Evolutionary conservation across 2,888 invertebrate genomes (phyloP).

Genomic region (Boloria euphrosyne): DNA sequence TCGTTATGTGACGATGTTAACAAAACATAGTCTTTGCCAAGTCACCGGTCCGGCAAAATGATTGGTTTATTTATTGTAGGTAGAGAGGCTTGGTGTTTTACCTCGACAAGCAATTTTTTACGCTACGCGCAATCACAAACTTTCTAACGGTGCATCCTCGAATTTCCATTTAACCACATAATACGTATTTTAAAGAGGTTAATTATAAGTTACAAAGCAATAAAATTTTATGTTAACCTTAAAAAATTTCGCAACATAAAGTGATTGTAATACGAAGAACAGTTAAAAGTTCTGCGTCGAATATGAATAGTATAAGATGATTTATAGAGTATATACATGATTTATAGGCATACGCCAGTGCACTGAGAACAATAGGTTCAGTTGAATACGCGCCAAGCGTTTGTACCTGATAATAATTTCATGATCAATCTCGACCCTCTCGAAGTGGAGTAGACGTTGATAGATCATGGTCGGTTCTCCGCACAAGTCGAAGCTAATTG

Average conservation of each 20-base stretch:
- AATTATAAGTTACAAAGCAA: background rate
- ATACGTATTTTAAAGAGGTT: background rate
- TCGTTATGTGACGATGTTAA: conserved; percentile 36
- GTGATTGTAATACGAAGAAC: background rate
- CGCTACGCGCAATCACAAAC: conserved; percentile 45
- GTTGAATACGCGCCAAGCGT: conserved; percentile 36
- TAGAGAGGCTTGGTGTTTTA: conserved; percentile 36
- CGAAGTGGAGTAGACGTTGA: conserved; percentile 51
- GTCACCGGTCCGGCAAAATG: conserved; percentile 41
- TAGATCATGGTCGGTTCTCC: conserved; percentile 48
- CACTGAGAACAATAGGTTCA: conserved; percentile 32
- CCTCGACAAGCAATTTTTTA: conserved; percentile 47
- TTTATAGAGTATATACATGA: conserved; percentile 3
- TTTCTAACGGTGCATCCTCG: conserved; percentile 41
- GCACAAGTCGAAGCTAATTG: conserved; percentile 47
- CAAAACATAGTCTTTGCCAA: conserved; percentile 38
- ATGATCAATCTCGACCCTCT: conserved; percentile 53
- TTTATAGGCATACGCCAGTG: conserved; percentile 29
- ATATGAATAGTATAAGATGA: conserved; percentile 5
- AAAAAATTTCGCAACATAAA: no score
- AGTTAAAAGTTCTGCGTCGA: background rate
- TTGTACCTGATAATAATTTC: conserved; percentile 47
- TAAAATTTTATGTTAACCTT: no score
- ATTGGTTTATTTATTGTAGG: conserved; percentile 36
- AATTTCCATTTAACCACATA: conserved; percentile 26